These are phyloP conservation scores for Polylopha cassiicola DNA, from an alignment of 2,888 invertebrate species.

Conservation along the genomic window DNA sequence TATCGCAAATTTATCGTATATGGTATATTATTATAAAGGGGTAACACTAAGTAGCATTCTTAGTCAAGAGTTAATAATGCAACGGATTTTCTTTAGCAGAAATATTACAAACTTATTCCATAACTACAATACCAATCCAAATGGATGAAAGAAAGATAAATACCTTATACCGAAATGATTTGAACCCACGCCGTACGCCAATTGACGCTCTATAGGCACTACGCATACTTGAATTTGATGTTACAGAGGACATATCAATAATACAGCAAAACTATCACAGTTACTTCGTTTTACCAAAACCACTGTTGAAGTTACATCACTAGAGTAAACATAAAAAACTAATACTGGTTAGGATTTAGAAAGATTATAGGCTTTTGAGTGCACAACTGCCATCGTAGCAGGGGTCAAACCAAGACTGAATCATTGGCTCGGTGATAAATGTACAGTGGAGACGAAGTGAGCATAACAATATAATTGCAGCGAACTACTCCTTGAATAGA, in stretches of 20 bases:
- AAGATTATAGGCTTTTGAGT: slow-evolving; percentile 33
- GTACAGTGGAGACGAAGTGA: slow-evolving; percentile 63
- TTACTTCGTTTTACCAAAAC: slow-evolving; percentile 30
- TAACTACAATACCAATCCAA: neutral
- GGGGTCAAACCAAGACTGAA: slow-evolving; percentile 65
- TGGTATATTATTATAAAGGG: too few relatives aligned
- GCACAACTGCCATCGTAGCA: slow-evolving; percentile 61
- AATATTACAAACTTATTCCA: too few relatives aligned
- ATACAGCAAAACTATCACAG: slow-evolving; percentile 23
- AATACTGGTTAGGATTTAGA: slow-evolving; percentile 31
- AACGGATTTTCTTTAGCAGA: too few relatives aligned
- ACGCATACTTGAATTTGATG: slow-evolving; percentile 68
- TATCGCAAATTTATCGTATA: too few relatives aligned
- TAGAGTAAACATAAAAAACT: slow-evolving; percentile 34
- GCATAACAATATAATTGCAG: slow-evolving; percentile 75
- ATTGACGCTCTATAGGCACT: slow-evolving; percentile 68
- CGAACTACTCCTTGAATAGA: slow-evolving; percentile 74
- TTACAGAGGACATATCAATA: slow-evolving; percentile 70
- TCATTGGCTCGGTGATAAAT: slow-evolving; percentile 60
- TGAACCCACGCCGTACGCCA: slow-evolving; percentile 68
- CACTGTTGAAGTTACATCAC: slow-evolving; percentile 34
- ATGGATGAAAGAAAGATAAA: slow-evolving; percentile 32
- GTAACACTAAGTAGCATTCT: too few relatives aligned
- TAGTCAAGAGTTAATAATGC: too few relatives aligned
- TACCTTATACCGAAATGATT: slow-evolving; percentile 73